Base-by-base conservation (phyloP, 2,888 invertebrate species). In the Megaustenia siamemsis region DNA sequence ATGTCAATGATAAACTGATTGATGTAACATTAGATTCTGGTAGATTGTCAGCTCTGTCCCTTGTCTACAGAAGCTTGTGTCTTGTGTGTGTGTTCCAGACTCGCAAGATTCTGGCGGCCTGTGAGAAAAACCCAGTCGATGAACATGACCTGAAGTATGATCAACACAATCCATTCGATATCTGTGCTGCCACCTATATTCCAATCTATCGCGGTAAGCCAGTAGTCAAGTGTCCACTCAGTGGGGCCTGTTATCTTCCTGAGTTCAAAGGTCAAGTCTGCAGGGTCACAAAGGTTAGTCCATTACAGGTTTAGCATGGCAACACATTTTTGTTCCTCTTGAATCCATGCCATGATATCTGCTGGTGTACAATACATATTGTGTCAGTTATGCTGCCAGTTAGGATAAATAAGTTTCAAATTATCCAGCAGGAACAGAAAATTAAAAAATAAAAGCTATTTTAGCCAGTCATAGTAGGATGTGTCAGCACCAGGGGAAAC, bases 191-290 rank as follows among this genome's bases (percentile, higher is more conserved):
- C 53, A 96, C 97, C 40, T 99, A 97, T 94, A 97, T 96, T 75
- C 99, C 99, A 0, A 97, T 99, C 85, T 99, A 99, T 93, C 96
- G 97, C 91, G 99, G 99, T 40, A 98, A 98, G 92, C 97, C 98
- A 0, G 98, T 98, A 93, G 96, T 97, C 71, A 98, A 97, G 90
- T 99, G 99, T 92, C 96, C 98, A 0, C 95, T 99, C 49, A 99
- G 99, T 92, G 96, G 96, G 1, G 97, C 98, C 0, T 96, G 96
- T 82, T 99, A 97, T 94, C 95, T 97, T 89, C 98, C 98, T 0
- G 96, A 97, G 92, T 97, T 96, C 93, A 97, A 97, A 93, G 98
- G 98, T 0, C 95, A 95, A 82, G 94, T 98, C 0, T 99, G 99
- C 93, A 96, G 93, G 75, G 94, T 95, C 18, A 94, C 95, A 85